Evolutionary conservation across 2,797 vertebrate species (phyloP).

Genomic region (Phoeniculus purpureus): DNA sequence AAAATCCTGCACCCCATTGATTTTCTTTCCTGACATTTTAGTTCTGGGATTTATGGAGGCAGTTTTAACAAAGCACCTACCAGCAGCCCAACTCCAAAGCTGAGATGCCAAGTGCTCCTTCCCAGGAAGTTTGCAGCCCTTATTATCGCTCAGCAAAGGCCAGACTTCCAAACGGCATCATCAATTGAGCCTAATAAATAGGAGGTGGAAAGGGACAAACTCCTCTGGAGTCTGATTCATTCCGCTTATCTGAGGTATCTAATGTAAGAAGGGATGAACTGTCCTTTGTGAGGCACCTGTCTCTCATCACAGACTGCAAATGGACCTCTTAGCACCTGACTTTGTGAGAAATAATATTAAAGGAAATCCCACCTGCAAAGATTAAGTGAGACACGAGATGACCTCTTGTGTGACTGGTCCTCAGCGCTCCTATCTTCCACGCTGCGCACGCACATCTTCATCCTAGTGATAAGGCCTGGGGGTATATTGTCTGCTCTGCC

Average conservation of each 20-base stretch:
- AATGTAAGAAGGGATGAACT: not conserved
- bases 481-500: not conserved
- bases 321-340: not conserved
- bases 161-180: not conserved
- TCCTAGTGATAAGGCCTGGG: not conserved
- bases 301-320: not conserved
- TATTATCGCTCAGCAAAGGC: not conserved
- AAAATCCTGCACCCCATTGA: not conserved
- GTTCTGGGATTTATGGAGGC: not conserved
- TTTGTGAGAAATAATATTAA: not conserved
- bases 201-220: not conserved
- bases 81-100: not conserved
- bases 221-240: not conserved
- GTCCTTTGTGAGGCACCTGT: not conserved
- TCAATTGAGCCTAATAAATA: not conserved
- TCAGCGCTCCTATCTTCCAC: not conserved
- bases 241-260: not conserved
- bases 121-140: not conserved
- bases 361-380: not conserved
- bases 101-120: not conserved
- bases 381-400: not conserved
- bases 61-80: not conserved
- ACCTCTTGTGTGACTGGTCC: not conserved
- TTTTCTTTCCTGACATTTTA: not conserved
- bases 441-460: accelerated